A percentile compares a stretch with the other conserved stretches of the same genome.
phyloP scores from a whole-genome alignment of 1,140 invertebrate genomes.

The Panagrolaimus sp. region DNA sequence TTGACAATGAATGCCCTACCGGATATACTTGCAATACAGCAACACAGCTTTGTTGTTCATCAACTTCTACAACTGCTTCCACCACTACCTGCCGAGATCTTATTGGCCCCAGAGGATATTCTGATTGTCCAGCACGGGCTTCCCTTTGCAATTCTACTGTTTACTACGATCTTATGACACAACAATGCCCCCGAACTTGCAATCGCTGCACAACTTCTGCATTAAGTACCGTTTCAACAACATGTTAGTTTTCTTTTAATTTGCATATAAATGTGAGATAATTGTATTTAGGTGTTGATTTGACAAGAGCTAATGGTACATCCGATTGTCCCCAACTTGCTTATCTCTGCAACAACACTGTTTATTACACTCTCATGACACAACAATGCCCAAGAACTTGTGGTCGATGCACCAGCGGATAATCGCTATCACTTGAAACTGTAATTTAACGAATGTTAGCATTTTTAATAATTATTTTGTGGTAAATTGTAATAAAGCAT shows the following conservation, averaged over 20 bases:
- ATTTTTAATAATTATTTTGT: too few species aligned
- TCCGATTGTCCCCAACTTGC: slow-evolving; percentile 23
- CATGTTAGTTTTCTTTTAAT: too few species aligned
- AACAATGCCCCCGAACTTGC: background rate
- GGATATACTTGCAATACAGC: background rate
- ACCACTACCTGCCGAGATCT: too few species aligned
- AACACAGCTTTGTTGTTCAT: background rate
- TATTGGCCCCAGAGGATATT: too few species aligned
- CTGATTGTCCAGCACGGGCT: background rate
- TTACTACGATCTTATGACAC: background rate
- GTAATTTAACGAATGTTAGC: too few species aligned
- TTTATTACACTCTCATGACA: slow-evolving; percentile 25
- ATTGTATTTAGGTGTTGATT: too few species aligned
- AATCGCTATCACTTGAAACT: too few species aligned
- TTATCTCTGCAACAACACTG: slow-evolving; percentile 24
- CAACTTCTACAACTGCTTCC: background rate
- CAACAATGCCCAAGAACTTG: slow-evolving; percentile 26
- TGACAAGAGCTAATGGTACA: background rate
- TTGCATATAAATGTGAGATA: too few species aligned
- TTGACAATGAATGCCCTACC: background rate
- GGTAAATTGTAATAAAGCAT: too few species aligned
- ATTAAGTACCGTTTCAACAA: background rate
- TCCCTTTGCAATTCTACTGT: background rate
- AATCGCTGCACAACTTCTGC: background rate
- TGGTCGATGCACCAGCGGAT: slow-evolving; percentile 7